Evolutionary conservation across 2,888 invertebrate genomes (phyloP), one percentile per base, ranked within the genome.

Genomic region (Zaprionus bogoriensis): DNA sequence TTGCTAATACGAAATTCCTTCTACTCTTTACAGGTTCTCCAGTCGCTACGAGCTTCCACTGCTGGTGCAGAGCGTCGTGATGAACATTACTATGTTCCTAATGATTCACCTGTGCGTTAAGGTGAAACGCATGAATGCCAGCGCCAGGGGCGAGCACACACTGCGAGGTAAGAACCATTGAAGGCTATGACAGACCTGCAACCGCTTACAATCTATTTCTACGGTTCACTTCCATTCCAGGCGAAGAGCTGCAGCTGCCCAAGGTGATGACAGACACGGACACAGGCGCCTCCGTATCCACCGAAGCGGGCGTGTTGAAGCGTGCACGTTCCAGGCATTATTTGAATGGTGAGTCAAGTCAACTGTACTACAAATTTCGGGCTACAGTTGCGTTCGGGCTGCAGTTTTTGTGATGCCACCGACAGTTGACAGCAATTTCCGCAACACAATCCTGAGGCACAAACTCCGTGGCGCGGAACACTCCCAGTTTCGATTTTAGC

Each of bases 1-100:
- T 10, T 7, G 28, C 28, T 30, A 44, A 39, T 42, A 44, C 38
- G n/a, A 17, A 30, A 14, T 71, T 52, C 4, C 19, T 19, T n/a
- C n/a, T n/a, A n/a, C 25, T 45, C 1, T 46, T 92, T 93, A 39
- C 92, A 99, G 99, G 99, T 99, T 99, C 94, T 99, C 99, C 73
- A 98, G 97, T 92, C 96, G 95, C 77, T 99, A 97, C 93, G 99
- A 99, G 92, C 92, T 96, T 89, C 99, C 99, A 58, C 92, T 99
- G 71, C 93, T 99, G 77, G 93, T 97, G 66, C 99, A 99, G 92
- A 99, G 99, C 92, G 94, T 99, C 89, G 94, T 99, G 59, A 99
- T 99, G 99, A 98, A 97, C 89, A 89, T 96, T 58, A 96, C 97
- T 74, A 99, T 99, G 99, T 94, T 98, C 91, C 93, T 94, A 57